A percentile compares a stretch with the other conserved stretches of the same genome.
Evolutionary conservation across 2,888 invertebrate genomes (phyloP).

Genomic region (Nephrocerus scutellatus): DNA sequence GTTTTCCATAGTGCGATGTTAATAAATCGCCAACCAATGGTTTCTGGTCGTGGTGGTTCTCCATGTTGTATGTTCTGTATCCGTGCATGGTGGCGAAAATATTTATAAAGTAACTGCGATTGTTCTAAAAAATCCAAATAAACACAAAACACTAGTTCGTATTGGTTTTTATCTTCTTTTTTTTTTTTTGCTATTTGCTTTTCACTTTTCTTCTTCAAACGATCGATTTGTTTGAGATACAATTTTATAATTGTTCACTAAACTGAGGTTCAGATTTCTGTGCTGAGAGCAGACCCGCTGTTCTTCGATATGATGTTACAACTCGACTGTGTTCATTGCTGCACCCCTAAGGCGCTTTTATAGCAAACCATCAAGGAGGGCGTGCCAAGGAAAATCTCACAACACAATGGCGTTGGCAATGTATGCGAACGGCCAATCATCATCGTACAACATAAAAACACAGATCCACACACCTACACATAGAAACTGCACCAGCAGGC

Average conservation of each 20-base stretch:
- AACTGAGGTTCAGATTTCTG: background rate
- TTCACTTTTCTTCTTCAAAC: slow-evolving; percentile 1
- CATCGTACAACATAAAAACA: slow-evolving; percentile 4
- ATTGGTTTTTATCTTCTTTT: slow-evolving; percentile 1
- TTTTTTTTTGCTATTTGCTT: slow-evolving; percentile 1
- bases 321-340: slow-evolving; percentile 37
- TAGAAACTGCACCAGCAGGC: slow-evolving; percentile 9
- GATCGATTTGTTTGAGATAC: slow-evolving; percentile 1
- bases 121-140: too few species aligned
- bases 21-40: slow-evolving; percentile 56
- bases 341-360: slow-evolving; percentile 34
- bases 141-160: too few species aligned
- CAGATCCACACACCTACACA: slow-evolving; percentile 5
- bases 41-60: slow-evolving; percentile 40
- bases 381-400: slow-evolving; percentile 1
- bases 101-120: too few species aligned
- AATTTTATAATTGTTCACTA: background rate
- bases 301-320: slow-evolving; percentile 32
- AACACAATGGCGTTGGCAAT: slow-evolving; percentile 1
- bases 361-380: slow-evolving; percentile 23
- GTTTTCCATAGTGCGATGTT: slow-evolving; percentile 52
- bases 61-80: slow-evolving; percentile 46
- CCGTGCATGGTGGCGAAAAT: slow-evolving; percentile 47
- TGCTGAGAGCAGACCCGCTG: slow-evolving; percentile 19
- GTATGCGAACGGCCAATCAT: slow-evolving; percentile 9